Conservation (phyloP, 2,888 invertebrate genomes). For the Villa cingulata region DNA sequence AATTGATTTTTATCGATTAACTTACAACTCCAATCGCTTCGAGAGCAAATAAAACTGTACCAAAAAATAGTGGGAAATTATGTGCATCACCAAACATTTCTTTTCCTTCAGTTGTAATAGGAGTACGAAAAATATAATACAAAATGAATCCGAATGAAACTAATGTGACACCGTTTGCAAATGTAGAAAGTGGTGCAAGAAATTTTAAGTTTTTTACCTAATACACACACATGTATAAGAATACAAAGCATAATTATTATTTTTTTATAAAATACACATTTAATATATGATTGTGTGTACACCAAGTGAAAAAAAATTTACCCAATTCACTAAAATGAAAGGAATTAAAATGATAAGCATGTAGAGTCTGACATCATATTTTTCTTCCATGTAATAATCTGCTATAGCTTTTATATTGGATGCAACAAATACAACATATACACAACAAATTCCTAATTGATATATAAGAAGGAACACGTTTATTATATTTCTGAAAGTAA, state of each 20-base stretch:
- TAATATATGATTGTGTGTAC: too few relatives aligned
- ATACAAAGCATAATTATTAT: too few relatives aligned
- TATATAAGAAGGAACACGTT: slow-evolving; percentile 69
- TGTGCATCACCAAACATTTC: slow-evolving; percentile 48
- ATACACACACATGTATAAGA: neutral
- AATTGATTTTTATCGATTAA: slow-evolving; percentile 16
- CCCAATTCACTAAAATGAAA: slow-evolving; percentile 65
- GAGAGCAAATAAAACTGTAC: slow-evolving; percentile 88
- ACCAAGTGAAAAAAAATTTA: slow-evolving; percentile 39
- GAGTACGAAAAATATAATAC: slow-evolving; percentile 67
- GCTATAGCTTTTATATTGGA: slow-evolving; percentile 61
- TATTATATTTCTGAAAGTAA: slow-evolving; percentile 47
- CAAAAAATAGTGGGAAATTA: slow-evolving; percentile 83
- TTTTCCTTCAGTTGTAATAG: slow-evolving; percentile 49
- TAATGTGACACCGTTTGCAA: slow-evolving; percentile 76
- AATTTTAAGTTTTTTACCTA: slow-evolving; percentile 58
- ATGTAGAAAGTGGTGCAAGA: slow-evolving; percentile 76
- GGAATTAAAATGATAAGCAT: slow-evolving; percentile 62
- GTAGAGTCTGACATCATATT: slow-evolving; percentile 45
- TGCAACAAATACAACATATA: slow-evolving; percentile 89
- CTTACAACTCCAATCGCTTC: slow-evolving; percentile 87
- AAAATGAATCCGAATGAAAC: slow-evolving; percentile 73
- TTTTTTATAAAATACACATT: neutral
- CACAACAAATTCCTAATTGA: slow-evolving; percentile 92
- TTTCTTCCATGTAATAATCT: slow-evolving; percentile 38